phyloP scores from a whole-genome alignment of 2,797 vertebrate species.

The Falco berigora region DNA sequence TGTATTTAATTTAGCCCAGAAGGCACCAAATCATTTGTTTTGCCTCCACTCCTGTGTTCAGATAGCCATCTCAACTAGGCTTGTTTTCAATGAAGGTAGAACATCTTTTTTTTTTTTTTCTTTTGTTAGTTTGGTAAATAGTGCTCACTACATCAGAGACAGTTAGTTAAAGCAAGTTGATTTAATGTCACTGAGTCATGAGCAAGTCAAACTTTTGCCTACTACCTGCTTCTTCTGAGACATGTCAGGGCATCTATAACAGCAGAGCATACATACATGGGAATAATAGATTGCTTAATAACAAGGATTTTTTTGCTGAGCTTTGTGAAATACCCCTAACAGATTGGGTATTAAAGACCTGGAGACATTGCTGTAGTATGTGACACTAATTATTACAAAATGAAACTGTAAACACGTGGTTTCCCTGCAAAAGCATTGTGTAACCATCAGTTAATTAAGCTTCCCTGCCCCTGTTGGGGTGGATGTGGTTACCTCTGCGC shows the following conservation, averaged over 20 bases:
- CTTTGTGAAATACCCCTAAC: neutral
- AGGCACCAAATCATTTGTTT: neutral
- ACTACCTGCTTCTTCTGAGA: neutral
- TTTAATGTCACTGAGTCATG: neutral
- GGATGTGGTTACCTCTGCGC: neutral
- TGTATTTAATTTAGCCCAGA: neutral
- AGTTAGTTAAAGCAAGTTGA: neutral
- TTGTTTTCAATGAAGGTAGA: neutral
- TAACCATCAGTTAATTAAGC: neutral
- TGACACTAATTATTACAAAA: constrained; percentile 18
- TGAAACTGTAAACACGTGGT: neutral
- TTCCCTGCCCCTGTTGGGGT: neutral
- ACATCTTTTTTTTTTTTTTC: neutral
- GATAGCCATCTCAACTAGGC: neutral
- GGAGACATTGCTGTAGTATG: neutral
- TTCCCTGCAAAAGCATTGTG: neutral
- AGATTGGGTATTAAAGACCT: neutral
- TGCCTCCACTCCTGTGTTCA: neutral
- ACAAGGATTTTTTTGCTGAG: neutral
- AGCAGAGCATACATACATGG: neutral
- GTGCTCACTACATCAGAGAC: neutral
- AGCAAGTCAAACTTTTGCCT: neutral
- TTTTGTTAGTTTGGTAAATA: neutral
- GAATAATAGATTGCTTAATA: neutral
- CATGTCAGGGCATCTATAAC: constrained; percentile 3